Evolutionary conservation across 2,797 vertebrate genomes (phyloP).

Genomic region (Stomatorhinus walkeri): DNA sequence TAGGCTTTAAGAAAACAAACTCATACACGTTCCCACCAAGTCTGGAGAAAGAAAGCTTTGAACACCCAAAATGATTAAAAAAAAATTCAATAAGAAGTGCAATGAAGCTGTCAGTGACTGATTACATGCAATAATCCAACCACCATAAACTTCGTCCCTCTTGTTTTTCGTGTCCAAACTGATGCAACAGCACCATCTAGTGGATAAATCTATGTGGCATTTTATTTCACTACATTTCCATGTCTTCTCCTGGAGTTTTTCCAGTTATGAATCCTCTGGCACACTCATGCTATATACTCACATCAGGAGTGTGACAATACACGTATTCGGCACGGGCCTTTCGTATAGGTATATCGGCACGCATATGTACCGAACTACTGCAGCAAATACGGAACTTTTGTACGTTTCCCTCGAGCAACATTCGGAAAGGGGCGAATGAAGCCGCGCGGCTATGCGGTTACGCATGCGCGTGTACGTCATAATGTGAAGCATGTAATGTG

Average conservation of each 20-base stretch:
- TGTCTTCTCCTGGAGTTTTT: background rate
- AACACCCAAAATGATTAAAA: background rate
- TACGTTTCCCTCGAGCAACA: background rate
- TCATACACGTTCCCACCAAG: background rate
- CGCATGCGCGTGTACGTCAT: background rate
- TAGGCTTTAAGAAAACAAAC: background rate
- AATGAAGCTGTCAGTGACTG: background rate
- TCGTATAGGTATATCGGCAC: background rate
- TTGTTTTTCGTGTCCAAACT: background rate
- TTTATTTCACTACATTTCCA: background rate
- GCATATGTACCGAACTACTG: background rate
- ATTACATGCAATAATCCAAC: background rate
- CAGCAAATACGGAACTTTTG: background rate
- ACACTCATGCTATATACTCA: background rate
- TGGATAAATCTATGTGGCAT: conserved; percentile 13
- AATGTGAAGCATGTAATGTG: background rate
- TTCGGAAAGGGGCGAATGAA: background rate
- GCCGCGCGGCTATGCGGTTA: background rate
- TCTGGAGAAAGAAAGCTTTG: background rate
- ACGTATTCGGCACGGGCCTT: background rate
- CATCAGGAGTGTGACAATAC: background rate
- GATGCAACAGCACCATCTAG: conserved; percentile 37
- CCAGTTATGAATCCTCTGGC: background rate
- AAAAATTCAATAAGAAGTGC: conserved; percentile 6
- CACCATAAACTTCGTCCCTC: background rate